These are phyloP conservation scores for Notarius lentiginosus DNA, from an alignment of 2,113 vertebrate species.

Conservation along the genomic window DNA sequence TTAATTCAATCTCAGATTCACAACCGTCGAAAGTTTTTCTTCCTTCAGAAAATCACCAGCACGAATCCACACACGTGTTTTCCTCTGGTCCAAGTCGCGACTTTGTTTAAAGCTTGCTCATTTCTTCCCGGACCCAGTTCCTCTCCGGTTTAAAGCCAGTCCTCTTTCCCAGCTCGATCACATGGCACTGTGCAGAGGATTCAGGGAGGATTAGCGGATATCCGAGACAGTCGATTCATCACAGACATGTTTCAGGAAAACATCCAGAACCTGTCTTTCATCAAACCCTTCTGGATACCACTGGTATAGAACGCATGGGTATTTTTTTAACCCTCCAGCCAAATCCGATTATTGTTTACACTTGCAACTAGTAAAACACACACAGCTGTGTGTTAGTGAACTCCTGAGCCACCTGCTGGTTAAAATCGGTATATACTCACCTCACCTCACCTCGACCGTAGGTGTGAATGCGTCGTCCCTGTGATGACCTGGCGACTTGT, in stretches of 20 bases:
- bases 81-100: not conserved
- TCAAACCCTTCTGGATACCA: not conserved
- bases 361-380: not conserved
- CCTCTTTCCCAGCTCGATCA: constrained; percentile 52
- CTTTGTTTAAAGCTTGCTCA: not conserved
- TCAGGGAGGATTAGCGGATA: constrained; percentile 54
- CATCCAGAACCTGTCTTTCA: not conserved
- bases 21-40: too few relatives aligned
- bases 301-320: not conserved
- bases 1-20: too few relatives aligned
- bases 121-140: constrained; percentile 8
- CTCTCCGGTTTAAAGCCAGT: constrained; percentile 46
- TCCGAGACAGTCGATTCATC: constrained; percentile 44
- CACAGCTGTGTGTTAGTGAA: not conserved
- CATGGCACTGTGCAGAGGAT: constrained; percentile 46
- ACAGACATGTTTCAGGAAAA: not conserved
- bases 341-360: not conserved
- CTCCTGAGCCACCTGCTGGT: constrained; percentile 42
- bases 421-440: not conserved
- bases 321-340: not conserved
- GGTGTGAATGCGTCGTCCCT: too few relatives aligned
- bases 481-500: too few relatives aligned
- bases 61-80: not conserved
- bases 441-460: too few relatives aligned
- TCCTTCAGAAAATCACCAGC: too few relatives aligned